phyloP scores from a whole-genome alignment of 2,888 invertebrate genomes.

The Brachypalpus laphriformis region DNA sequence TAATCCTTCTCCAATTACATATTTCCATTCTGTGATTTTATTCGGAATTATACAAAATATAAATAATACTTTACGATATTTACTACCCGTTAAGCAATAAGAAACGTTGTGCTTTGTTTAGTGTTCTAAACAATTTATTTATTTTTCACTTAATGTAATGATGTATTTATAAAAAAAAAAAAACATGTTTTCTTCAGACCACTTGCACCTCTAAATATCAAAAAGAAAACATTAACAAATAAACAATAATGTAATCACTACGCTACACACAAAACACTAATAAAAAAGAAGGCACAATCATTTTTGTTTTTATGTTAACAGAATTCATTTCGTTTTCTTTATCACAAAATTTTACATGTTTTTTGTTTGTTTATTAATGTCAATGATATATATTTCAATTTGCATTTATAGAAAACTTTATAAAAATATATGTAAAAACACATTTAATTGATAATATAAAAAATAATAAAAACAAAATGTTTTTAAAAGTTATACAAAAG shows the following conservation, averaged over 20 bases:
- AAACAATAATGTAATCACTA: constrained; percentile 14
- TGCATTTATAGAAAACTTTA: constrained; percentile 23
- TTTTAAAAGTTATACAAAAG: constrained; percentile 46
- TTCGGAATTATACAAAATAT: constrained; percentile 3
- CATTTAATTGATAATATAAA: constrained; percentile 31
- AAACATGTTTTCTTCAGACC: constrained; percentile 43
- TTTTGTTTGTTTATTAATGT: neutral
- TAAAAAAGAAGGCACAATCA: constrained; percentile 61
- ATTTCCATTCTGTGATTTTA: constrained; percentile 56
- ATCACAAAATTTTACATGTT: constrained; percentile 56
- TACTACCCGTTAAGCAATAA: constrained; percentile 34
- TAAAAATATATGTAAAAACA: constrained; percentile 27
- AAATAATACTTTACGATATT: neutral
- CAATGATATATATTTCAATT: constrained; percentile 21
- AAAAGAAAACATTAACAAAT: constrained; percentile 6
- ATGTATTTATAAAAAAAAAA: constrained; percentile 6
- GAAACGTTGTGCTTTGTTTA: constrained; percentile 34
- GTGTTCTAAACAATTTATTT: constrained; percentile 26
- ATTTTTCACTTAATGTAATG: constrained; percentile 1
- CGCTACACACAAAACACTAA: constrained; percentile 26
- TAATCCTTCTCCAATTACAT: neutral
- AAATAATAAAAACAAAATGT: constrained; percentile 15
- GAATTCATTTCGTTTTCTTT: constrained; percentile 44
- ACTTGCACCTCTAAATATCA: constrained; percentile 27
- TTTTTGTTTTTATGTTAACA: constrained; percentile 14